These are phyloP conservation scores for Melanotaenia trifasciata DNA, from an alignment of 2,797 vertebrate species.

Conservation along the genomic window DNA sequence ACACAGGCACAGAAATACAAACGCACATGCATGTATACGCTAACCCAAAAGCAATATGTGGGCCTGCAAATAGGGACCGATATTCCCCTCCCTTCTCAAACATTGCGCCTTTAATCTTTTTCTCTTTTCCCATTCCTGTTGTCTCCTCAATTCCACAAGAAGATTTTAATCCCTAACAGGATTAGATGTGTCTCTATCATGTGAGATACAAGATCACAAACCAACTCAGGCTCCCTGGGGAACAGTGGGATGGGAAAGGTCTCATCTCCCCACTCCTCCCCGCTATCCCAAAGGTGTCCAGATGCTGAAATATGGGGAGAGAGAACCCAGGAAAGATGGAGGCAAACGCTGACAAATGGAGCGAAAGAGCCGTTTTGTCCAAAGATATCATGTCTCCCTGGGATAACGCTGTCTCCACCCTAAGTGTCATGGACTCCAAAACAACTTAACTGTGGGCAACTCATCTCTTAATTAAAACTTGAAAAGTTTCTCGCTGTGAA, in stretches of 20 bases:
- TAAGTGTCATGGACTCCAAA: constrained; percentile 52
- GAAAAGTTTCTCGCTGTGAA: constrained; percentile 49
- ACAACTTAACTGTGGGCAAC: constrained; percentile 44
- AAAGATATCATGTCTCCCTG: constrained; percentile 70
- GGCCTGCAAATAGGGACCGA: constrained; percentile 48
- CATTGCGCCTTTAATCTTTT: constrained; percentile 63
- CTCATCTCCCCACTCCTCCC: constrained; percentile 39
- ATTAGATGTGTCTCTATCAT: constrained; percentile 82
- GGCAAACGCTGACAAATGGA: constrained; percentile 69
- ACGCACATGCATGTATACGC: constrained; percentile 51
- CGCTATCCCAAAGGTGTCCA: constrained; percentile 74
- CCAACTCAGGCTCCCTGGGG: constrained; percentile 59
- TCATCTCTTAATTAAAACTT: constrained; percentile 67
- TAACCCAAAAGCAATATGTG: constrained; percentile 59
- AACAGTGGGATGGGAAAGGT: constrained; percentile 57
- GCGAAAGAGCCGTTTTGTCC: constrained; percentile 68
- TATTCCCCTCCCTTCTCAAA: constrained; percentile 41
- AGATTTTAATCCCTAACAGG: constrained; percentile 77
- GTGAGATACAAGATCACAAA: constrained; percentile 80
- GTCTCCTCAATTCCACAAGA: constrained; percentile 62
- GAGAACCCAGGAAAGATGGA: constrained; percentile 50
- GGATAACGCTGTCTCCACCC: constrained; percentile 52
- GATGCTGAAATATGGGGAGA: constrained; percentile 63
- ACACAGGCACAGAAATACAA: constrained; percentile 54
- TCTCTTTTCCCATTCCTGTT: constrained; percentile 55